Base-by-base conservation (phyloP, 2,888 invertebrate genomes). In the Melinaea menophilus region DNA sequence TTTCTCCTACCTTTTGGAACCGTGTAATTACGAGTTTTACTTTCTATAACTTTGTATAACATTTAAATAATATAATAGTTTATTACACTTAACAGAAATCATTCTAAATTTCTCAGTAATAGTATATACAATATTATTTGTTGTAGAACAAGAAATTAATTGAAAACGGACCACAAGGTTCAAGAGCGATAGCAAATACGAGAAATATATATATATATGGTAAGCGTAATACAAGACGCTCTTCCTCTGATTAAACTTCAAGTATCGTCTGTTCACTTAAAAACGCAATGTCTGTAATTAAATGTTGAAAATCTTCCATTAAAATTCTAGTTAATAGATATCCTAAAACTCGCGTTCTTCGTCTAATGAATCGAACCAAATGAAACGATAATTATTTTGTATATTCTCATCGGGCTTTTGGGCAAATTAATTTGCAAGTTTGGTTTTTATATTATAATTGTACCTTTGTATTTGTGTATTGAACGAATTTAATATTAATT, bases 351-450 rank as follows among this genome's bases (percentile, higher is more conserved):
- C 51, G 9, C 22, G n/a, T 51, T 51, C 51, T 64, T 66, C 64
- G 48, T 55, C 35, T 64, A 66, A 66, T 68, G 64, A 68, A 64
- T 61, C 47, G 56, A 64, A 59, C 56, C 56, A 64, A 68, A 68
- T 66, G 66, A 64, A 61, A 66, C 57, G 64, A 61, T 65, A 60
- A 63, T 65, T 68, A 61, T 62, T 57, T 66, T 66, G 60, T 56
- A 61, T 66, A 64, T 61, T 64, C 66, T 59, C 22, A 31, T 64
- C 66, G 62, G 68, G 64, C 61, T 66, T 58, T 60, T 59, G 56
- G 58, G 51, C 59, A 66, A 22, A 22, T 22, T 22, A 22, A 68
- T 68, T 66, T 64, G 61, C 68, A 66, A 55, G 34, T 46, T 58
- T 55, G 35, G 9, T 31, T 51, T 31, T 51, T 51, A 51, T 51